phyloP scores from a whole-genome alignment of 2,797 vertebrate genomes.

The Brachyrhaphis roseni region DNA sequence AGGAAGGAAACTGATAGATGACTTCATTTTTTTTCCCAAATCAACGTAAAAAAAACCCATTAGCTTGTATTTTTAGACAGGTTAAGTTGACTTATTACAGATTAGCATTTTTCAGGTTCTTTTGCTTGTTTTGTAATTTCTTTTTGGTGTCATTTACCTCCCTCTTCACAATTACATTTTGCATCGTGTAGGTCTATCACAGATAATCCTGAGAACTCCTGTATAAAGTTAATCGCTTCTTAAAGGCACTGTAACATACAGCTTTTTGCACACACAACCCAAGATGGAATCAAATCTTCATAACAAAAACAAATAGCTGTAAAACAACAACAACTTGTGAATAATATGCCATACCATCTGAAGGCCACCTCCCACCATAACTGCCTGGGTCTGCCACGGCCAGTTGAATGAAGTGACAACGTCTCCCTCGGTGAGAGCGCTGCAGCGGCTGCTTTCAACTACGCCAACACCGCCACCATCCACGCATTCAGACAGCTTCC shows the following conservation, averaged over 20 bases:
- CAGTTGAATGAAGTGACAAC: slow-evolving; percentile 89
- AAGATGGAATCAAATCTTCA: not conserved
- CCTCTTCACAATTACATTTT: not conserved
- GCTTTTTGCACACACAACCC: not conserved
- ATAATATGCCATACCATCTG: slow-evolving; percentile 80
- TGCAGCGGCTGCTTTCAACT: slow-evolving; percentile 86
- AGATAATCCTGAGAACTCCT: not conserved
- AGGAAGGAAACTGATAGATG: not conserved
- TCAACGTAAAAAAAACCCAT: not conserved
- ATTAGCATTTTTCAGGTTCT: not conserved
- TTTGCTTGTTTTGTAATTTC: not conserved
- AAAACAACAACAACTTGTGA: too few species aligned
- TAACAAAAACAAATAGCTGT: not conserved
- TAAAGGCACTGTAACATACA: not conserved
- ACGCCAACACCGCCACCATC: slow-evolving; percentile 91
- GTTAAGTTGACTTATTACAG: not conserved
- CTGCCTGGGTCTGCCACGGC: slow-evolving; percentile 90
- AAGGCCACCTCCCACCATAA: slow-evolving; percentile 83
- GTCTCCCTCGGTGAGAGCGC: slow-evolving; percentile 75
- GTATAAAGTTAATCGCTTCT: not conserved
- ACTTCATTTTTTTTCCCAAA: not conserved
- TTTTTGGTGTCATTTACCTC: not conserved
- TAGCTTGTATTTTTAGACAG: not conserved
- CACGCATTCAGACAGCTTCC: slow-evolving; percentile 84
- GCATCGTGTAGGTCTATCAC: not conserved